Base-by-base conservation (phyloP, 2,797 vertebrate genomes). In the Trematomus bernacchii region DNA sequence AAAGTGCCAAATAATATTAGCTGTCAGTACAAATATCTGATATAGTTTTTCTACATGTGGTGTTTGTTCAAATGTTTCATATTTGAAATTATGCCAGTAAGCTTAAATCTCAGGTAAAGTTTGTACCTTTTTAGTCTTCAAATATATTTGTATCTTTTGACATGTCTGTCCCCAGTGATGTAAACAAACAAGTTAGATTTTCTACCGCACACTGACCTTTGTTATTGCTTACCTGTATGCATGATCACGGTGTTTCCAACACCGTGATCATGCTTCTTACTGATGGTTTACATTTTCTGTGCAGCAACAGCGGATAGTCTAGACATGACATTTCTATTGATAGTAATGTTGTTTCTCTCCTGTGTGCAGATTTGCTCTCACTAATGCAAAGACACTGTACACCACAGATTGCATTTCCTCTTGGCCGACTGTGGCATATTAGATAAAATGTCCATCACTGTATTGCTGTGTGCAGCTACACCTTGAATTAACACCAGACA, bases 401-500 rank as follows among this genome's bases (percentile, higher is more conserved):
- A 10, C 51, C 37, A 55, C 52, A 42, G 43, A 78, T 71, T 77
- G 68, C 43, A 73, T 79, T 76, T 21, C 66, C 42, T 3, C 18
- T 2, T 18, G 54, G 23, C 21, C 0, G 16, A 57, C 27, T 61
- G n/a, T 53, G 15, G 62, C 46, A 79, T 50, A 80, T 85, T 59
- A 50, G 27, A 81, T 88, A 40, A 66, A 19, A 52, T 76, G 63
- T 79, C 76, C 54, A 72, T 83, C 53, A 62, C 51, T 30, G 42
- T 7, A 52, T 51, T 71, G 27, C 27, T 27, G 42, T 71, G 52
- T 42, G 14, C n/a, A 52, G 37, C 52, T 55, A n/a, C 3, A 3
- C 23, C 15, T 64, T 54, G 6, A 21, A 27, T 58, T 52, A 8
- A 72, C 18, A 76, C 10, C 43, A 68, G 4, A 61, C 14, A 13